Percentiles rank a stretch among this genome's conserved stretches.
Evolutionary conservation across 2,888 invertebrate species (phyloP).

Genomic region (Pseudococcus jackbeardsleyi): DNA sequence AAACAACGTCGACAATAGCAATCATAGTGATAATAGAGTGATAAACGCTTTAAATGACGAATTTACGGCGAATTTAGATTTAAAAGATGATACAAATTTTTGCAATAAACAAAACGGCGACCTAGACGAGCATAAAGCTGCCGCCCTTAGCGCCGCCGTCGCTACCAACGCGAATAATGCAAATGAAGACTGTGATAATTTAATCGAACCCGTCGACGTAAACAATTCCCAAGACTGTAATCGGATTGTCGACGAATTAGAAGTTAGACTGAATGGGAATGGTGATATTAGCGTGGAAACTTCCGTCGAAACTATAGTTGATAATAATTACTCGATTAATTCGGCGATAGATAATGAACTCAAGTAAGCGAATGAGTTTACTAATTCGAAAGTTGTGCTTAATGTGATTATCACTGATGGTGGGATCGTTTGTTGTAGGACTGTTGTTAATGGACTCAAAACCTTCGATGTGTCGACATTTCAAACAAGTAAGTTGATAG

Average conservation of each 20-base stretch:
- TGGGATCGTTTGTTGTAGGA: conserved; percentile 14
- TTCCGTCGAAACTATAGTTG: conserved; percentile 61
- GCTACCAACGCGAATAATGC: too few relatives aligned
- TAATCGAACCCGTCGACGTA: conserved; percentile 20
- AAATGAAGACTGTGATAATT: conserved; percentile 61
- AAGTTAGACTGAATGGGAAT: conserved; percentile 56
- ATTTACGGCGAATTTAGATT: conserved; percentile 22
- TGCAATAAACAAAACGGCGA: background rate
- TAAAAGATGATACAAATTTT: conserved; percentile 20
- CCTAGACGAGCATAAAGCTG: background rate
- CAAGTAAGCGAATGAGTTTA: conserved; percentile 38
- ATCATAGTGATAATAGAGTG: background rate
- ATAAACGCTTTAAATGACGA: background rate
- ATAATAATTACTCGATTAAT: conserved; percentile 54
- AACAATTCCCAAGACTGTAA: conserved; percentile 59
- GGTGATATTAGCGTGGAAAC: conserved; percentile 55
- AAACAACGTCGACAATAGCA: background rate
- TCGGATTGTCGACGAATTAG: conserved; percentile 53
- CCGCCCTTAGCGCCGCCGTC: too few relatives aligned
- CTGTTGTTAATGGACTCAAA: conserved; percentile 61
- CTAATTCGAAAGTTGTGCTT: background rate
- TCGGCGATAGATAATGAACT: conserved; percentile 45
- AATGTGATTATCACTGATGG: background rate
- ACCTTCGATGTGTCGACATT: conserved; percentile 51
- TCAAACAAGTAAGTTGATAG: background rate